Evolutionary conservation across 1,140 invertebrate genomes (phyloP).

Genomic region (Drosophila simulans): DNA sequence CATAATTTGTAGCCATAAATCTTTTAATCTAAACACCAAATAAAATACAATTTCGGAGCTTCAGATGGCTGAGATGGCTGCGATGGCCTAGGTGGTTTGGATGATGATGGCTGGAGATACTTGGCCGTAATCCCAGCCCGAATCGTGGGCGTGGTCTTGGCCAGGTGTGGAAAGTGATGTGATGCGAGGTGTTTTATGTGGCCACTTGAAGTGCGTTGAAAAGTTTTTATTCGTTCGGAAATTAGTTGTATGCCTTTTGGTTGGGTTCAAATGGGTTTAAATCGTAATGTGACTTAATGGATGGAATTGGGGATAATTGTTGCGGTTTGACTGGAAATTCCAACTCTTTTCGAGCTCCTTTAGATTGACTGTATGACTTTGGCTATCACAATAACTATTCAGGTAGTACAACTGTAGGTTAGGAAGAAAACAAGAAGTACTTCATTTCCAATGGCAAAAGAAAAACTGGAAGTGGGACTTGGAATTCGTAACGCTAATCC

Average conservation of each 20-base stretch:
- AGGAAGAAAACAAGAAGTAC: too few species aligned
- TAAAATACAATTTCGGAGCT: constrained; percentile 69
- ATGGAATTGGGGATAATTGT: constrained; percentile 1
- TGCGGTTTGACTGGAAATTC: background rate
- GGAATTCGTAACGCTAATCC: constrained; percentile 36
- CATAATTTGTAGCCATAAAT: constrained; percentile 83
- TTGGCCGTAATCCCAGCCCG: constrained; percentile 17
- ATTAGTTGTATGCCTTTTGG: constrained; percentile 20
- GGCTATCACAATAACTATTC: too few species aligned
- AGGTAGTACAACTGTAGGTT: background rate
- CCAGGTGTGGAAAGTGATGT: constrained; percentile 43
- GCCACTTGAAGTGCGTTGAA: constrained; percentile 20
- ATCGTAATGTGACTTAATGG: constrained; percentile 1
- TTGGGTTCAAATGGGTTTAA: constrained; percentile 7
- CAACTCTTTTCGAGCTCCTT: background rate
- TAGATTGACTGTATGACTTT: too few species aligned
- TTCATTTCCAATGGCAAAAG: background rate
- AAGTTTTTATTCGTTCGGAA: constrained; percentile 2
- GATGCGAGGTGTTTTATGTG: constrained; percentile 11
- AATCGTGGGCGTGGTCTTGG: constrained; percentile 12
- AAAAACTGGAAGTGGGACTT: constrained; percentile 19
- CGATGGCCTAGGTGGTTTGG: background rate
- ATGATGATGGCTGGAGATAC: constrained; percentile 4
- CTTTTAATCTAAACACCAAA: constrained; percentile 81
- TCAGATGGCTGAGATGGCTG: constrained; percentile 32